phyloP scores from a whole-genome alignment of 1,140 invertebrate species.

The Drosophila ironensis region DNA sequence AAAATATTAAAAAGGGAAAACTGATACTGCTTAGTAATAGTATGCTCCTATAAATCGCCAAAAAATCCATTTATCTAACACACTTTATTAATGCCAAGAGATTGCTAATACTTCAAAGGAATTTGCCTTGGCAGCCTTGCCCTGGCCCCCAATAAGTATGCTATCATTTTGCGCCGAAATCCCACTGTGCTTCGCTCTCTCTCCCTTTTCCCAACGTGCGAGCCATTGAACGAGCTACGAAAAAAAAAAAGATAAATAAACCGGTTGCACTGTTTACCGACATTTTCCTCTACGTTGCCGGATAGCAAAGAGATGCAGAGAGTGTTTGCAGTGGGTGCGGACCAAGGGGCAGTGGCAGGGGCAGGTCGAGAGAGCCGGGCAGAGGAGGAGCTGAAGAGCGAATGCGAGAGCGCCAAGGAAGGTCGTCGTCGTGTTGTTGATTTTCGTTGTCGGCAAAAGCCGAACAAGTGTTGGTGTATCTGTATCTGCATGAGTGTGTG shows the following conservation, averaged over 20 bases:
- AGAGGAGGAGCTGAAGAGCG: background rate
- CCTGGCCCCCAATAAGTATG: slow-evolving; percentile 29
- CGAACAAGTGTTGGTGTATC: slow-evolving; percentile 58
- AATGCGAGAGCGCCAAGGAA: slow-evolving; percentile 40
- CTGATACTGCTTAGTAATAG: no score
- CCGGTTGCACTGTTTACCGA: slow-evolving; percentile 78
- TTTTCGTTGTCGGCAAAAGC: slow-evolving; percentile 58
- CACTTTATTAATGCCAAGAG: no score
- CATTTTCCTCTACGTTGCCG: slow-evolving; percentile 68
- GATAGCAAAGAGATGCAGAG: slow-evolving; percentile 13
- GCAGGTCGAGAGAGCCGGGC: background rate
- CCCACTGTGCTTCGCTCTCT: slow-evolving; percentile 32
- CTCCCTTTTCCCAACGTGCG: slow-evolving; percentile 26
- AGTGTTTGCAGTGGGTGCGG: slow-evolving; percentile 9
- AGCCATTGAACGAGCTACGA: no score
- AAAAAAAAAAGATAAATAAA: slow-evolving; percentile 49
- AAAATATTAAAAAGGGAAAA: no score
- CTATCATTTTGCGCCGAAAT: background rate
- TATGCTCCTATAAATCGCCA: no score
- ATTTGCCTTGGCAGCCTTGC: background rate
- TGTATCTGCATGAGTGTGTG: slow-evolving; percentile 10
- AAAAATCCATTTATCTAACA: no score
- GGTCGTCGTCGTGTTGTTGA: slow-evolving; percentile 66
- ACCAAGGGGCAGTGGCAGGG: background rate
- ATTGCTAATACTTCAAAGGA: background rate